These are phyloP conservation scores for Ladona fulva DNA, from an alignment of 1,140 invertebrate species.

Conservation along the genomic window DNA sequence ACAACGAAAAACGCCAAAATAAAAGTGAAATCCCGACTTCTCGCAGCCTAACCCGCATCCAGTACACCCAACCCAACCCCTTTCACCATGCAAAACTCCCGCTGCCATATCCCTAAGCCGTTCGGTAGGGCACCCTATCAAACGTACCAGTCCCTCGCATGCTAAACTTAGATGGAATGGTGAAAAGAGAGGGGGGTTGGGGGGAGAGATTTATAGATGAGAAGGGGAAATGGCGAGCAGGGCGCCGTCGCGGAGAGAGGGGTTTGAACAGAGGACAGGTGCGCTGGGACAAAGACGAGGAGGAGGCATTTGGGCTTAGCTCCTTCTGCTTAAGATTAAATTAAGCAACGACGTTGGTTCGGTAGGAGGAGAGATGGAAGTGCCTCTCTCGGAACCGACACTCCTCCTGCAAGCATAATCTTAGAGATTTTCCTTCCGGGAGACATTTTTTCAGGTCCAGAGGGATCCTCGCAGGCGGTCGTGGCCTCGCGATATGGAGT, in stretches of 20 bases:
- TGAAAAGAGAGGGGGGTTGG: neutral
- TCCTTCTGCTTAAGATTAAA: neutral
- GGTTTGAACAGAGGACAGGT: neutral
- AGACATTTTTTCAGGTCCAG: no score
- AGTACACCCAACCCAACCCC: neutral
- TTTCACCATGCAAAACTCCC: neutral
- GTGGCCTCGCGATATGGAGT: no score
- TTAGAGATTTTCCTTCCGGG: no score
- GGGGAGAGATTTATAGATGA: neutral
- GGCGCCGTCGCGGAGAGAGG: neutral
- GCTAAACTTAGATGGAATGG: conserved; percentile 9
- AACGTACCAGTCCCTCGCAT: neutral
- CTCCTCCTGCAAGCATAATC: no score
- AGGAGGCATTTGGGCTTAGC: neutral
- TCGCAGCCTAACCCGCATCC: no score
- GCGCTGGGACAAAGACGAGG: neutral
- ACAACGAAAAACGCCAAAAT: no score
- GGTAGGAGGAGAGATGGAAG: neutral
- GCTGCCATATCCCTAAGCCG: neutral
- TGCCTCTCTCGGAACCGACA: neutral
- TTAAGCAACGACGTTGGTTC: neutral
- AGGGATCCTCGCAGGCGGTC: no score
- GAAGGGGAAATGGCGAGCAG: neutral
- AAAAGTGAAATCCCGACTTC: no score
- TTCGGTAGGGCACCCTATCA: neutral